Evolutionary conservation across 1,140 invertebrate genomes (phyloP).

Genomic region (Hyles euphorbiae): DNA sequence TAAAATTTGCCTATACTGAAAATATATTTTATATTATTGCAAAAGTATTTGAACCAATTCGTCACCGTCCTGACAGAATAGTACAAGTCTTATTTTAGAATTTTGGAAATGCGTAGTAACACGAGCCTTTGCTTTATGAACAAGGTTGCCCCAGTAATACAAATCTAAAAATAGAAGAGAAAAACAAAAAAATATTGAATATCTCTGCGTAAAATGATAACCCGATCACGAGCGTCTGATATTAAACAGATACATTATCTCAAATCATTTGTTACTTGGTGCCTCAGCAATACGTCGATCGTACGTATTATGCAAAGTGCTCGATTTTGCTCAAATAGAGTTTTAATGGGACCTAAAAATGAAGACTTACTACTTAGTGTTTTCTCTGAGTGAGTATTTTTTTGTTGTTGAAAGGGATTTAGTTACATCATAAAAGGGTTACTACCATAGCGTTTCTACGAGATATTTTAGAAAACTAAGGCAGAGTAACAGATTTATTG

Average conservation of each 20-base stretch:
- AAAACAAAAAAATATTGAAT: background rate
- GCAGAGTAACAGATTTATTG: too few relatives aligned
- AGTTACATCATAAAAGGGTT: background rate
- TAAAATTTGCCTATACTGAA: too few relatives aligned
- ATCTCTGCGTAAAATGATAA: background rate
- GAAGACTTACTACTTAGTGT: conserved; percentile 7
- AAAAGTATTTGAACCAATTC: background rate
- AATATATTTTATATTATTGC: too few relatives aligned
- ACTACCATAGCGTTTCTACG: too few relatives aligned
- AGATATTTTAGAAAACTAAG: too few relatives aligned
- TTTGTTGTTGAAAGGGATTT: background rate
- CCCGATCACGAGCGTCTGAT: conserved; percentile 5
- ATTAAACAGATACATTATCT: conserved; percentile 7
- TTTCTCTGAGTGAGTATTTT: conserved; percentile 6
- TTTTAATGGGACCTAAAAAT: conserved; percentile 4
- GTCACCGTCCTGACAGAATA: background rate
- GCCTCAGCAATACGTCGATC: background rate
- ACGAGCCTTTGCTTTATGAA: too few relatives aligned
- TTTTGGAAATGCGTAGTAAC: too few relatives aligned
- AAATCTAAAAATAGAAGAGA: conserved; percentile 1
- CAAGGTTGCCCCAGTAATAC: background rate
- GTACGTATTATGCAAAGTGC: conserved; percentile 1
- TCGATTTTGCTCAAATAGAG: background rate
- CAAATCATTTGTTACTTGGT: conserved; percentile 2
- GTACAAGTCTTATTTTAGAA: background rate